Evolutionary conservation across 2,113 vertebrate genomes (phyloP), one percentile per base, ranked within the genome.

Genomic region (Siniperca knerii): DNA sequence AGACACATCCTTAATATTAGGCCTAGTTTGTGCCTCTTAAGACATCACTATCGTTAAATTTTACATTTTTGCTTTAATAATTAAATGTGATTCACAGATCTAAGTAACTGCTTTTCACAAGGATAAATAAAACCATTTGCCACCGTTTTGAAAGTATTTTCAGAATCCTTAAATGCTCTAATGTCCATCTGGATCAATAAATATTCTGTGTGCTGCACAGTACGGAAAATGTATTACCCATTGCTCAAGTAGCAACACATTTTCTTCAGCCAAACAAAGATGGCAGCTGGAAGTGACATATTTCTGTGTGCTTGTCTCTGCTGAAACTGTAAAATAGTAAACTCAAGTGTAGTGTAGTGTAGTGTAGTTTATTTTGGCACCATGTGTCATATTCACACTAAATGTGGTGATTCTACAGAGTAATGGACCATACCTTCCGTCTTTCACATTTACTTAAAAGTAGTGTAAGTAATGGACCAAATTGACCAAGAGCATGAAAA

Each of bases 251-350:
- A 77, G 58, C 40, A 42, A 42, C 25, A 60, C 46, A 60, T 75
- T 75, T 67, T 48, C 62, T 29, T 40, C 64, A 82, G 72, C 54
- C 40, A 66, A 79, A 66, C n/a, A 74, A 74, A 67, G 4, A 75
- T 37, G 72, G 44, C 72, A 69, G 65, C 44, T 42, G 64, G 16
- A 40, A 33, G 46, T 61, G 64, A 67, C 33, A 25, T 12, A 35
- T 75, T 42, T 42, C 4, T 75, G 3, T 23, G 7, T 0, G 3
- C 52, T 21, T 21, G 42, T 68, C 33, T 75, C 42, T 61, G 9
- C 29, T 54, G 64, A 75, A 60, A 75, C 44, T 33, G 16, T 35
- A 73, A 73, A 44, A 67, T 33, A 62, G 33, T 60, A 23, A 76
- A 62, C 33, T 48, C 15, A 67, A 50, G 44, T 23, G 33, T 48